phyloP scores from a whole-genome alignment of 2,888 invertebrate species.

The Andrena marginata region DNA sequence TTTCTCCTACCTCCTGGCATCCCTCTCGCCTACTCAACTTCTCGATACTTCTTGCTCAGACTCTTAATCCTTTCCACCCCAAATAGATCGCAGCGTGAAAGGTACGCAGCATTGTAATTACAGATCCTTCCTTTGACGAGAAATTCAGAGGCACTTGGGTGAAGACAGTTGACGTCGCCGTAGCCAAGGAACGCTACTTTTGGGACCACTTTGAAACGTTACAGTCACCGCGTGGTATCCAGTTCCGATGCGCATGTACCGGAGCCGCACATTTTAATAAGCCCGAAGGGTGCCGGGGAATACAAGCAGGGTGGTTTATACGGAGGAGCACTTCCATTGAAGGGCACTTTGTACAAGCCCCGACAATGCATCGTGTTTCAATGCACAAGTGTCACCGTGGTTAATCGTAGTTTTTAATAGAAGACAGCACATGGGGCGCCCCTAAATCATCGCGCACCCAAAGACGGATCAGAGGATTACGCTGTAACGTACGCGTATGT shows the following conservation, averaged over 20 bases:
- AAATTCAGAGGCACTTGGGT: not conserved
- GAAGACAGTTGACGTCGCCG: not conserved
- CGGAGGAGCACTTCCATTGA: constrained; percentile 6
- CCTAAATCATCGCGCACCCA: constrained; percentile 44
- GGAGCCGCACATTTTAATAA: constrained; percentile 1
- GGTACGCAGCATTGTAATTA: constrained; percentile 50
- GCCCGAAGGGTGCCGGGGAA: constrained; percentile 13
- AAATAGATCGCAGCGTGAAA: constrained; percentile 40
- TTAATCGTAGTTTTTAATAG: constrained; percentile 54
- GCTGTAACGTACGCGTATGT: constrained; percentile 33
- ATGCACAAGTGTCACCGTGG: constrained; percentile 37
- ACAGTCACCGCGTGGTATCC: not conserved
- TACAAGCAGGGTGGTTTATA: constrained; percentile 11
- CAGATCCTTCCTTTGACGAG: constrained; percentile 7
- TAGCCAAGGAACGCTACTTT: not conserved
- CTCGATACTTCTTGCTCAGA: constrained; percentile 48
- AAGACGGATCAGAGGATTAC: constrained; percentile 61
- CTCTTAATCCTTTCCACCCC: constrained; percentile 60
- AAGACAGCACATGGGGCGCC: constrained; percentile 44
- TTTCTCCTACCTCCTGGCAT: not conserved
- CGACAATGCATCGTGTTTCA: constrained; percentile 22
- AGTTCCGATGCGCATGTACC: constrained; percentile 2
- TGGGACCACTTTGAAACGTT: not conserved
- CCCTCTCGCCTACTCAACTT: constrained; percentile 22
- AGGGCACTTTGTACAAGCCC: constrained; percentile 11